Evolutionary conservation across 2,797 vertebrate species (phyloP).

Genomic region (Typhlichthys eigenmanni): DNA sequence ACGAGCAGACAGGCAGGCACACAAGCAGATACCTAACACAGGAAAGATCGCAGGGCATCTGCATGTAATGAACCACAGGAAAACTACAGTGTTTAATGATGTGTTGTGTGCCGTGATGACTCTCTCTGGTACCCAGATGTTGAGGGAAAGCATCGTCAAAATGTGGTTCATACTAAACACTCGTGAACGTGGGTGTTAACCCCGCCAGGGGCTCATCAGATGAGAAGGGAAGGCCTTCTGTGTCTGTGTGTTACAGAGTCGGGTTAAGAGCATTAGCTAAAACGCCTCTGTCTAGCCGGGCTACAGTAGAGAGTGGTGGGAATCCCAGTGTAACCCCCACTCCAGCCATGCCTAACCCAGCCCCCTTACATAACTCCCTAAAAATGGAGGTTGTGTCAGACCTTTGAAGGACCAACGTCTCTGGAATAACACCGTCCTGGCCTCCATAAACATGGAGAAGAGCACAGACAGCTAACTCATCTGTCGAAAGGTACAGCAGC

Average conservation of each 20-base stretch:
- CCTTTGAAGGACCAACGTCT: constrained; percentile 40
- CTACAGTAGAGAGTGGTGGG: constrained; percentile 67
- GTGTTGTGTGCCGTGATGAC: background rate
- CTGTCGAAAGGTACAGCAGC: constrained; percentile 7
- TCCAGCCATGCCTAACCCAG: constrained; percentile 1
- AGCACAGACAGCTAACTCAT: too few relatives aligned
- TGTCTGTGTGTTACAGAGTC: constrained; percentile 75
- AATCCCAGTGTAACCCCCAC: constrained; percentile 66
- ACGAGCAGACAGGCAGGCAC: background rate
- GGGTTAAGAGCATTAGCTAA: constrained; percentile 79
- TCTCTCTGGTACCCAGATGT: constrained; percentile 9
- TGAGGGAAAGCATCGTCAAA: constrained; percentile 12
- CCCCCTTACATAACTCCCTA: constrained; percentile 10
- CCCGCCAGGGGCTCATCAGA: constrained; percentile 55
- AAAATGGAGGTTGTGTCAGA: constrained; percentile 32
- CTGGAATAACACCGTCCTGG: constrained; percentile 32
- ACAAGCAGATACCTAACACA: constrained; percentile 14
- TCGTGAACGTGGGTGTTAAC: constrained; percentile 48
- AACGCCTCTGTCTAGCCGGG: constrained; percentile 74
- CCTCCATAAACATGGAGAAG: background rate
- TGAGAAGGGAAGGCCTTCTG: constrained; percentile 55
- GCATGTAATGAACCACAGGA: constrained; percentile 17
- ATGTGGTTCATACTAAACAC: constrained; percentile 36
- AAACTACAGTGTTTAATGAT: constrained; percentile 2
- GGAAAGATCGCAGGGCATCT: background rate